Evolutionary conservation across 2,113 vertebrate species (phyloP).

Genomic region (Pelecanoides urinatrix): DNA sequence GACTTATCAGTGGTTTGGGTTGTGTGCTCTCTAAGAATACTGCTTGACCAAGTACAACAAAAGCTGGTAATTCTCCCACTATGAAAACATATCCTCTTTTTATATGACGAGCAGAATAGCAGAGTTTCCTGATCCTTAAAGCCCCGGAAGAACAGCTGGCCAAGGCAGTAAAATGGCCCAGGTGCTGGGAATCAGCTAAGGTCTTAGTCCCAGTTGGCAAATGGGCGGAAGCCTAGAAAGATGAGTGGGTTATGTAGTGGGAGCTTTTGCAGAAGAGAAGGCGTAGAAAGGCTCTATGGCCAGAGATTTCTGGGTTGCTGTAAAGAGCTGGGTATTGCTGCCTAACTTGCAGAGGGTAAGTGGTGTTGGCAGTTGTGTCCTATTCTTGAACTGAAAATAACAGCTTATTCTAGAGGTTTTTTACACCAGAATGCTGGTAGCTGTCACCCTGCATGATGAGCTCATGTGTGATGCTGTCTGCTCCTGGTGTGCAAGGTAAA

Average conservation of each 20-base stretch:
- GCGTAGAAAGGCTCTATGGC: background rate
- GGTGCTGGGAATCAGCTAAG: background rate
- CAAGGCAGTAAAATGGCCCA: background rate
- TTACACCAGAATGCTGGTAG: background rate
- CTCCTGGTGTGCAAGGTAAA: background rate
- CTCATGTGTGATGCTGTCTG: background rate
- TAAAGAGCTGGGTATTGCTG: background rate
- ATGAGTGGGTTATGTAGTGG: background rate
- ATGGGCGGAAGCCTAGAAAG: background rate
- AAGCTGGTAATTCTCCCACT: background rate
- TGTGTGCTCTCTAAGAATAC: background rate
- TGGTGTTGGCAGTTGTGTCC: background rate
- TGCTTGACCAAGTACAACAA: background rate
- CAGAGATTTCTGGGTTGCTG: background rate
- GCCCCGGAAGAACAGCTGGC: background rate
- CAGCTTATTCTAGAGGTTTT: background rate
- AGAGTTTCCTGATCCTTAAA: background rate
- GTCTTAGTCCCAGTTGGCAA: background rate
- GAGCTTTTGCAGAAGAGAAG: background rate
- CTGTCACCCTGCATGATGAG: background rate
- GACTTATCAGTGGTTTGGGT: background rate
- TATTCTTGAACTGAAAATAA: background rate
- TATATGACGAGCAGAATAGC: background rate
- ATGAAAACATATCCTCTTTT: background rate
- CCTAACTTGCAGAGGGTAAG: background rate